Percentiles rank a stretch among this genome's conserved stretches.
phyloP scores from a whole-genome alignment of 1,140 invertebrate species.

The Drosophila mauritiana region DNA sequence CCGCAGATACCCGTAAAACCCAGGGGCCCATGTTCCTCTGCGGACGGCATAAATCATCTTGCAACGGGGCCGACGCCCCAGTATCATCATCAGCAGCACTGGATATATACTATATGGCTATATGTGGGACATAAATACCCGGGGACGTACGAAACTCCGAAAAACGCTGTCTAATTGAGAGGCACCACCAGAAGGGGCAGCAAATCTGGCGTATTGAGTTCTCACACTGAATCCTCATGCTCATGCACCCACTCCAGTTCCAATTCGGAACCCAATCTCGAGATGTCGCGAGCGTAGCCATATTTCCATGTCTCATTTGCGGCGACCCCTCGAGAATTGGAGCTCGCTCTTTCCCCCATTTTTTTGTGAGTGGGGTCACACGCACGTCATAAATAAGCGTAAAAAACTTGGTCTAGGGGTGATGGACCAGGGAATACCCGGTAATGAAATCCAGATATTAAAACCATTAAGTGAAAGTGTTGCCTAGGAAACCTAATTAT shows the following conservation, averaged over 20 bases:
- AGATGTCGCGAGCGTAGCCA: conserved; percentile 40
- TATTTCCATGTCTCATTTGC: conserved; percentile 47
- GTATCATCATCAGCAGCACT: conserved; percentile 22
- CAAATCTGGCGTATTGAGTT: conserved; percentile 54
- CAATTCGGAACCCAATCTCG: conserved; percentile 6
- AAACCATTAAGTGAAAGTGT: background rate
- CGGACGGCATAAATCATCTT: conserved; percentile 76
- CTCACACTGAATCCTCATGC: conserved; percentile 19
- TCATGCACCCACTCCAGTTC: background rate
- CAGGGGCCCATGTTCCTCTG: conserved; percentile 62
- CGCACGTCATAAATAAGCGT: conserved; percentile 45
- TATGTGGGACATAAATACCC: conserved; percentile 55
- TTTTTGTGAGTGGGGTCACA: conserved; percentile 53
- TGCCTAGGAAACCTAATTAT: background rate
- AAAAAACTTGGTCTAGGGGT: conserved; percentile 19
- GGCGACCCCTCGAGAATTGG: conserved; percentile 42
- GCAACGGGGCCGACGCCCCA: conserved; percentile 49
- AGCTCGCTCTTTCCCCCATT: conserved; percentile 23
- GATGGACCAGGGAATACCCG: conserved; percentile 28
- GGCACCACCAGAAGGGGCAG: conserved; percentile 43
- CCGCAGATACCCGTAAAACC: conserved; percentile 15
- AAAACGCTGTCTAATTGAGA: conserved; percentile 77
- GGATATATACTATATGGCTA: conserved; percentile 12
- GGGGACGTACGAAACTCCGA: conserved; percentile 27
- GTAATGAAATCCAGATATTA: background rate